These are phyloP conservation scores for Ovibos moschatus DNA, from an alignment of 2,113 vertebrate genomes.

Conservation along the genomic window DNA sequence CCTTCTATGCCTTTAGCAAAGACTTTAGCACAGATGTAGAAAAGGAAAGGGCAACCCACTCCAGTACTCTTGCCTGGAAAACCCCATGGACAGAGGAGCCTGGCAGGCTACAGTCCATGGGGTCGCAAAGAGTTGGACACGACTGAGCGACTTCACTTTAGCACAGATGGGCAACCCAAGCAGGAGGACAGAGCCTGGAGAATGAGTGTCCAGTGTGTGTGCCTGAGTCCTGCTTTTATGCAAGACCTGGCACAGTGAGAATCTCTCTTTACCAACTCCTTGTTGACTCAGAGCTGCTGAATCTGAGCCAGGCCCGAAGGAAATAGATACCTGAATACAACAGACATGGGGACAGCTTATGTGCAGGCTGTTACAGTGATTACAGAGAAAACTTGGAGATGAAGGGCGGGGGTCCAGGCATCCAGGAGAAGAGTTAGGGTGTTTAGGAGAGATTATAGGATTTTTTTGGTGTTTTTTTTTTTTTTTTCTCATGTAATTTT, in stretches of 20 bases:
- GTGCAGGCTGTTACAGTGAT: slow-evolving; percentile 11
- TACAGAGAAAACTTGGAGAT: slow-evolving; percentile 51
- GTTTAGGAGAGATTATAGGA: background rate
- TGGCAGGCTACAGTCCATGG: background rate
- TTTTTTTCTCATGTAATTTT: slow-evolving; percentile 9
- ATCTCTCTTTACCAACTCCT: slow-evolving; percentile 51
- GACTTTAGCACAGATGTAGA: background rate
- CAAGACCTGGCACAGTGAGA: slow-evolving; percentile 46
- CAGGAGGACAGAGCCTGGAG: slow-evolving; percentile 1
- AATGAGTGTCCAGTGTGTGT: slow-evolving; percentile 5
- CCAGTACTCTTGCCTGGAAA: background rate
- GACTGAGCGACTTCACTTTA: background rate
- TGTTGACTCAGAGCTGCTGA: slow-evolving; percentile 34
- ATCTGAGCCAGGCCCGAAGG: slow-evolving; percentile 51
- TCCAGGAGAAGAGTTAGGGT: slow-evolving; percentile 12
- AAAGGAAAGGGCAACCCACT: background rate
- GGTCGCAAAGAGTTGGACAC: background rate
- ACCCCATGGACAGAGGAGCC: background rate
- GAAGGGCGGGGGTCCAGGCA: background rate
- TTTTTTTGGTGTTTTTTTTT: background rate
- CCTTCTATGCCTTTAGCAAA: background rate
- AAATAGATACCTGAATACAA: slow-evolving; percentile 54
- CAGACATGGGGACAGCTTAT: background rate
- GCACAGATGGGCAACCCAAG: background rate
- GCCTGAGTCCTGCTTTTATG: slow-evolving; percentile 27